Evolutionary conservation across 1,140 invertebrate species (phyloP).

Genomic region (Trichomalopsis sarcophagae): DNA sequence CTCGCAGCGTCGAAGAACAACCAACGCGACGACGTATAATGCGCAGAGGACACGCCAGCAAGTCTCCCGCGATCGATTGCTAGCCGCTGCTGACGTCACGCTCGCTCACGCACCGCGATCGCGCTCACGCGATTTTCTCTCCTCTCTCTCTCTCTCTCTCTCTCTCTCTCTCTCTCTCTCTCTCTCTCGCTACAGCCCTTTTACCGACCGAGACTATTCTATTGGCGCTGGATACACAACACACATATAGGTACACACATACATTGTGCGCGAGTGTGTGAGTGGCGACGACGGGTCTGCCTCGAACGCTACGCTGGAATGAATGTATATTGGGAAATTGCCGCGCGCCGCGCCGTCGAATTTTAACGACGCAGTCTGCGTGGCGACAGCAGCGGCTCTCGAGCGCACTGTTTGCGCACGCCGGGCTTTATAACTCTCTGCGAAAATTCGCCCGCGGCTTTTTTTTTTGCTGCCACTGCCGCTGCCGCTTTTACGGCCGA

Average conservation of each 20-base stretch:
- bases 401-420: background rate
- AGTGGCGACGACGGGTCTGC: background rate
- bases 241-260: background rate
- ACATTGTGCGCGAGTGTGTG: background rate
- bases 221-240: background rate
- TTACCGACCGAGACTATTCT: background rate
- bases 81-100: background rate
- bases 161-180: background rate
- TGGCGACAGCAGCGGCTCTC: background rate
- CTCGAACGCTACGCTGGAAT: background rate
- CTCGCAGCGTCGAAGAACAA: background rate
- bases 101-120: background rate
- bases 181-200: background rate
- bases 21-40: constrained; percentile 2
- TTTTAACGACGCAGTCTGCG: background rate
- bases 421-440: background rate
- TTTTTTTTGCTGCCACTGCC: too few species aligned
- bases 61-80: background rate
- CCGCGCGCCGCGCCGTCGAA: background rate
- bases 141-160: background rate
- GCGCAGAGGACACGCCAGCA: background rate
- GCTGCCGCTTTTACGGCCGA: background rate
- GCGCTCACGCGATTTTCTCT: background rate
- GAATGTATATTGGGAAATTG: constrained; percentile 4
- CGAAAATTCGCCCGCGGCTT: background rate